Base-by-base conservation (phyloP, 2,113 vertebrate genomes). In the Hemichromis elongatus region DNA sequence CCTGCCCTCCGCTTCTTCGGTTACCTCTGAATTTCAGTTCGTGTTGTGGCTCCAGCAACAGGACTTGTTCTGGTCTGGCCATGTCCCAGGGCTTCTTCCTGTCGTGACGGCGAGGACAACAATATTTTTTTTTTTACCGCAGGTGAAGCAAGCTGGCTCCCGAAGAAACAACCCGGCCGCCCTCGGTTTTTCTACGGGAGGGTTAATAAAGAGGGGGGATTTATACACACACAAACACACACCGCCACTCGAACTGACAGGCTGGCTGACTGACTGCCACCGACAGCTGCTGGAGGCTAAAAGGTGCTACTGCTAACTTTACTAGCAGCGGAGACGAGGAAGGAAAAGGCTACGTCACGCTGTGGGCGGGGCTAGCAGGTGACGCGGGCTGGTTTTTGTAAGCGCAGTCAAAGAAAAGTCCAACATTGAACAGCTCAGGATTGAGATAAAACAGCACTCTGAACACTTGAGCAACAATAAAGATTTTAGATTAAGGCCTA, bases 21-120 rank as follows among this genome's bases (percentile, higher is more conserved):
- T 95, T 96, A 98, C 97, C 97, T 97, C 96, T 95, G 96, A 98
- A 98, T 94, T 96, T 96, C 88, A 98, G 97, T 95, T 98, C 97
- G 90, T 97, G 96, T 94, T 96, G 97, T 81, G 97, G 97, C 90
- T 98, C 97, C 70, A 98, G 96, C 90, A 93, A 94, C 92, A 98
- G 96, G 93, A 97, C 96, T 95, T 98, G 97, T 93, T 97, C 97
- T 90, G 94, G 80, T 96, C 97, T 97, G 95, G 97, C 97, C 97
- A 98, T 98, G 94, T 96, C 97, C 93, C 96, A 92, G 89, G 40
- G 91, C 87, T 91, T 90, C 87, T 92, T 93, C 86, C 90, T 89
- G 83, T 92, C 89, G 84, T 82, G 79, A 89, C 78, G 82, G 80
- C 37, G 88, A 88, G 53, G 83, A 83, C 89, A 50, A 83, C 79